Base-by-base conservation (phyloP, 2,888 invertebrate species). In the Heteropelma amictum region DNA sequence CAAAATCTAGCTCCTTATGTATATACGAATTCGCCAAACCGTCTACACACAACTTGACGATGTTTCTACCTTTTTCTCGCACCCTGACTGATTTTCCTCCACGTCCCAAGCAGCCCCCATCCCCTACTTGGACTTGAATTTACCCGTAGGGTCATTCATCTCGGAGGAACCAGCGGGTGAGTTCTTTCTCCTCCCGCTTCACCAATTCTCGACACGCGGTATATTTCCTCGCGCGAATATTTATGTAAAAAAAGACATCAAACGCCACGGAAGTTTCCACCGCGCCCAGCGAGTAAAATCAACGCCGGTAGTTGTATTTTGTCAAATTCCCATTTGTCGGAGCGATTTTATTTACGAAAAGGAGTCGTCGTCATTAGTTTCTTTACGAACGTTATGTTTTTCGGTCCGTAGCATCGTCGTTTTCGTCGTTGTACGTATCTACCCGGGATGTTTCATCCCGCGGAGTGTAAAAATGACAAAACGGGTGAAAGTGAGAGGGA, bases 21-120 rank as follows among this genome's bases (percentile, higher is more conserved):
- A 51, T 72, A 60, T 49, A 23, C 74, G 58, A 67, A 64, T 74
- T 33, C 33, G 49, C 23, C 35, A 26, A 40, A 47, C 23, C 67
- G 33, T 56, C 35, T 64, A 72, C 51, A 72, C 58, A 63, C 61
- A 47, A 45, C 51, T n/a, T 38, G 67, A 61, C 61, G 26, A 40
- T 30, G 54, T 70, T 76, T 72, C n/a, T 69, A 26, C 40, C 65
- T 69, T n/a, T n/a, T n/a, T 65, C 63, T 72, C 63, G 56, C 65
- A 54, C 70, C 68, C 69, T 7, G 45, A n/a, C 58, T 61, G 17
- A 54, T 23, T 61, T 26, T 30, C 45, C 21, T 17, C 21, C n/a
- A 8, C 28, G 45, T 19, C 26, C 4, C 19, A 26, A 21, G 6
- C 28, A 42, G 23, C 51, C 17, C 28, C 23, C 26, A 17, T 26